Conservation (phyloP, 92 coral and sea anemone genomes). For the Parazoanthus darwini region DNA sequence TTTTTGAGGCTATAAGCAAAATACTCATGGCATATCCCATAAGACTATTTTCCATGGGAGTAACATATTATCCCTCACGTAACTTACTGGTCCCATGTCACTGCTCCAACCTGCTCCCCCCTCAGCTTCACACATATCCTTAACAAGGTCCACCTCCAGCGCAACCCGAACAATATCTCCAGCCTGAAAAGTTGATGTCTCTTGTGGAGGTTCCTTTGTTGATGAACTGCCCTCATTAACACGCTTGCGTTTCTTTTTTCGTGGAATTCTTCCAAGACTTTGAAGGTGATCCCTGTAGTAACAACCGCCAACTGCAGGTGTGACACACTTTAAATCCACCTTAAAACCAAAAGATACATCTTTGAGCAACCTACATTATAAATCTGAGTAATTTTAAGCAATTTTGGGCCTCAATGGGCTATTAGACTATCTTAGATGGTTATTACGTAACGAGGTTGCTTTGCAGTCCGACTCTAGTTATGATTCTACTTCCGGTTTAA, state of each 20-base stretch:
- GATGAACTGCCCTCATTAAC: not conserved
- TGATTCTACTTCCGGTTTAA: no score
- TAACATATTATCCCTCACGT: not conserved
- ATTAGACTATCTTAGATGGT: no score
- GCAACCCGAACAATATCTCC: not conserved
- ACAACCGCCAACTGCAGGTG: slow-evolving; percentile 49
- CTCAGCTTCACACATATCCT: not conserved
- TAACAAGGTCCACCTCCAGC: not conserved
- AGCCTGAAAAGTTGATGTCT: not conserved
- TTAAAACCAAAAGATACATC: not conserved
- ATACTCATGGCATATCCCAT: no score
- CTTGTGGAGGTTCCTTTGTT: not conserved
- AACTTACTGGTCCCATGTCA: slow-evolving; percentile 10
- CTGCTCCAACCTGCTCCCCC: slow-evolving; percentile 9
- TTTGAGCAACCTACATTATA: no score
- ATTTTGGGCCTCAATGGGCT: no score
- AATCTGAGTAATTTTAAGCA: no score
- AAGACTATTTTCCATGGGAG: no score
- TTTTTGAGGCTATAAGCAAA: no score
- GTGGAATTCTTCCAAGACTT: not conserved
- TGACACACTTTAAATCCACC: slow-evolving; percentile 58
- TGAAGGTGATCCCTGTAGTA: slow-evolving; percentile 68
- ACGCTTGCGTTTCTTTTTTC: not conserved
- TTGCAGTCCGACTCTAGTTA: no score
- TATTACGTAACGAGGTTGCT: no score